Evolutionary conservation across 2,797 vertebrate genomes (phyloP).

Genomic region (Schizothorax lantsangensis): DNA sequence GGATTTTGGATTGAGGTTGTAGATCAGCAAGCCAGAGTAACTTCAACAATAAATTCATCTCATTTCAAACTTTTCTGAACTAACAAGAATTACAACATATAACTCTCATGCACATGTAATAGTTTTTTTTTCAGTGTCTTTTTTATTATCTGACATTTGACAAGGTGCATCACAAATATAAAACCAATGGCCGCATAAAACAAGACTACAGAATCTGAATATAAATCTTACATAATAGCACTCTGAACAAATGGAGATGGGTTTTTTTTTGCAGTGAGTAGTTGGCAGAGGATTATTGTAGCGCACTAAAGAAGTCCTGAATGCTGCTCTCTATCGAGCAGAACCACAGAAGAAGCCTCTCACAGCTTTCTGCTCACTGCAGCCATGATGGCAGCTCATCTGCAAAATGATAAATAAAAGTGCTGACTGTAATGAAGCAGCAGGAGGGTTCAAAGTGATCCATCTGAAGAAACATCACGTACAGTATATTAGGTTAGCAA

Average conservation of each 20-base stretch:
- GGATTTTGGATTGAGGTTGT: background rate
- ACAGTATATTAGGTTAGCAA: background rate
- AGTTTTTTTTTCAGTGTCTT: background rate
- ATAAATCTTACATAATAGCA: background rate
- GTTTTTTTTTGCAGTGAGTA: slow-evolving; percentile 7
- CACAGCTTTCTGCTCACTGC: slow-evolving; percentile 1
- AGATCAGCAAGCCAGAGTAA: slow-evolving; percentile 3
- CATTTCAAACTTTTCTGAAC: slow-evolving; percentile 31
- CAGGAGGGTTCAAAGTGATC: slow-evolving; percentile 17
- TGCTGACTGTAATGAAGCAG: slow-evolving; percentile 10
- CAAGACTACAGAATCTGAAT: background rate
- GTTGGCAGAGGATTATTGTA: slow-evolving; percentile 28
- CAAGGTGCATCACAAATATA: background rate
- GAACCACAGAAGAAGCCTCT: background rate
- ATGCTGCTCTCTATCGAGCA: slow-evolving; percentile 23
- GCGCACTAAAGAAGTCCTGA: slow-evolving; percentile 3
- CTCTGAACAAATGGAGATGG: background rate
- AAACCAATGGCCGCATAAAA: background rate
- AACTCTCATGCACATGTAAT: background rate
- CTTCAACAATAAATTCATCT: slow-evolving; percentile 31
- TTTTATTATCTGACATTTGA: background rate
- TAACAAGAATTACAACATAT: slow-evolving; percentile 4
- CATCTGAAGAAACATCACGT: background rate
- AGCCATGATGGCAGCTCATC: slow-evolving; percentile 1
- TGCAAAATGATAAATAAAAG: slow-evolving; percentile 25